phyloP scores from a whole-genome alignment of 2,113 vertebrate species.

The Promerops cafer region DNA sequence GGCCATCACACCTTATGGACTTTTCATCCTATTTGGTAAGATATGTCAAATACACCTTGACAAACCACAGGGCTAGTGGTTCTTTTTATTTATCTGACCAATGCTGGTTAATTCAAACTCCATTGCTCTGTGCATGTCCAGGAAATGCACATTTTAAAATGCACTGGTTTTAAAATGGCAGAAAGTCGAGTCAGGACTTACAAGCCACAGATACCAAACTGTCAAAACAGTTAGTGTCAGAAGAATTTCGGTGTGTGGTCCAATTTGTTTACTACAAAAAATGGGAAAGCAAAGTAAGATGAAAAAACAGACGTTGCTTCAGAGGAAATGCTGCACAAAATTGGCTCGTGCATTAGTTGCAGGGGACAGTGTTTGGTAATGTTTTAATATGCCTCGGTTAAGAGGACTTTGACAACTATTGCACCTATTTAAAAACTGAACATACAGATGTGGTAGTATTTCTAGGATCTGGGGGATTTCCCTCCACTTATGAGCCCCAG shows the following conservation, averaged over 20 bases:
- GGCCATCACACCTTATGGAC: constrained; percentile 81
- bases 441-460: neutral
- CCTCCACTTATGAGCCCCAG: neutral
- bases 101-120: neutral
- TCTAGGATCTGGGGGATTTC: neutral
- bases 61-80: neutral
- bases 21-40: constrained; percentile 91
- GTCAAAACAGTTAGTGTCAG: neutral
- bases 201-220: neutral
- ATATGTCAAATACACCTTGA: neutral
- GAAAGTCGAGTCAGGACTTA: neutral
- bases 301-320: neutral
- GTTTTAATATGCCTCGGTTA: neutral
- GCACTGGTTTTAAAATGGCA: neutral
- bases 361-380: neutral
- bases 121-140: neutral
- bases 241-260: neutral
- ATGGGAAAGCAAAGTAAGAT: neutral
- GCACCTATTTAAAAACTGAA: neutral
- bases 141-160: neutral
- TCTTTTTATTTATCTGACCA: neutral
- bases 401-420: neutral
- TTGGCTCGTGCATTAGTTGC: rapidly evolving
- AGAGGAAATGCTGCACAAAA: neutral
- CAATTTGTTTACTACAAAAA: neutral